Conservation (phyloP, 2,888 invertebrate species). For the Mayetiola destructor region DNA sequence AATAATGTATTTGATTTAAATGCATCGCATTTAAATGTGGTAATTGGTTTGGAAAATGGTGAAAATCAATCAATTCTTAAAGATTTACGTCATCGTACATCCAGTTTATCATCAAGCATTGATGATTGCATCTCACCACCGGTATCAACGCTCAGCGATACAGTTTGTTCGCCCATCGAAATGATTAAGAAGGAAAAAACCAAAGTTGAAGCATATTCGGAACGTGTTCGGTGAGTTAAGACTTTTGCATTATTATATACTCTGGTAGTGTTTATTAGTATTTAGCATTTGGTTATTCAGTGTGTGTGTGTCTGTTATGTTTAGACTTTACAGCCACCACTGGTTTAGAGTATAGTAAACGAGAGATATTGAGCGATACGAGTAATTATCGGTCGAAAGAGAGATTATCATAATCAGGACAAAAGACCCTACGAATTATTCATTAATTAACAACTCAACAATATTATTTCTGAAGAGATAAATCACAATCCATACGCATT, state of each 20-base stretch:
- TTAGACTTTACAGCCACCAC: no score
- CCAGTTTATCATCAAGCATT: conserved; percentile 55
- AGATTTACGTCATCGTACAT: conserved; percentile 40
- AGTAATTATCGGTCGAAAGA: no score
- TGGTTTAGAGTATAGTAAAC: no score
- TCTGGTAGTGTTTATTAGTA: no score
- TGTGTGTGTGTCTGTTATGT: no score
- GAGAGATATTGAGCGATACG: no score
- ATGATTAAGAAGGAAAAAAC: conserved; percentile 46
- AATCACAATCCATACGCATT: no score
- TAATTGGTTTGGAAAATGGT: neutral
- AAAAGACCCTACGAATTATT: no score
- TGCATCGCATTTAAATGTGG: neutral
- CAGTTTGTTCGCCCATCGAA: conserved; percentile 51
- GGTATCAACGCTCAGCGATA: conserved; percentile 58
- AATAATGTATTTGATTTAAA: neutral
- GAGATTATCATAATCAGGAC: no score
- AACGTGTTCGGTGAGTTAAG: conserved; percentile 57
- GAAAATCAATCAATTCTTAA: neutral
- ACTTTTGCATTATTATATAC: neutral
- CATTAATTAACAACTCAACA: no score
- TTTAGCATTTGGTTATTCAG: no score
- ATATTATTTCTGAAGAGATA: no score
- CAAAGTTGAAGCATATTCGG: conserved; percentile 63
- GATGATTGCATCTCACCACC: conserved; percentile 66